Evolutionary conservation across 2,113 vertebrate species (phyloP).

Genomic region (Perccottus glenii): DNA sequence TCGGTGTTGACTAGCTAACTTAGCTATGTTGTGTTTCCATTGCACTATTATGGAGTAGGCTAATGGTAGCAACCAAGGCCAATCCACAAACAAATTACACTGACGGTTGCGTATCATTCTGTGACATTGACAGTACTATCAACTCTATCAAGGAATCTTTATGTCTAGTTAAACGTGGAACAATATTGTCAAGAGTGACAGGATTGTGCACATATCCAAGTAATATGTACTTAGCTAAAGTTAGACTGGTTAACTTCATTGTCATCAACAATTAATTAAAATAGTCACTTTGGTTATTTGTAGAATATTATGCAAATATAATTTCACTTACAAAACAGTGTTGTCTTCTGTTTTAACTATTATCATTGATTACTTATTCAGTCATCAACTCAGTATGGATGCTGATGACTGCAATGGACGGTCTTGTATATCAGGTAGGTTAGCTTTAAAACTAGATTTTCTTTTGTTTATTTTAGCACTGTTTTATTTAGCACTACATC

Average conservation of each 20-base stretch:
- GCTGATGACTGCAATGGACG: conserved; percentile 93
- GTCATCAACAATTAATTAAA: background rate
- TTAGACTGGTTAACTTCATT: conserved; percentile 12
- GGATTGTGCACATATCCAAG: conserved; percentile 2
- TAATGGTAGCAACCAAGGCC: conserved; percentile 68
- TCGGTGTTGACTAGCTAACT: conserved; percentile 50
- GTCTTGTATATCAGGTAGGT: conserved; percentile 88
- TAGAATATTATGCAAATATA: background rate
- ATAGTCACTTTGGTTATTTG: background rate
- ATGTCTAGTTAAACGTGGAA: background rate
- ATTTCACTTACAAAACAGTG: no score
- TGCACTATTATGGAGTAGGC: conserved; percentile 29
- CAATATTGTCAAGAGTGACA: conserved; percentile 17
- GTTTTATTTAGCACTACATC: no score
- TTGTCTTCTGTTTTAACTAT: background rate
- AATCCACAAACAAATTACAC: conserved; percentile 34
- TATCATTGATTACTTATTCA: background rate
- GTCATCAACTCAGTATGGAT: conserved; percentile 86
- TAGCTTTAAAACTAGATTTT: background rate
- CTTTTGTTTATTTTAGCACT: conserved; percentile 2
- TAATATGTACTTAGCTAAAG: conserved; percentile 17
- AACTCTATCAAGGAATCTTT: background rate
- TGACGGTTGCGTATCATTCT: conserved; percentile 7
- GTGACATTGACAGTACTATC: conserved; percentile 7
- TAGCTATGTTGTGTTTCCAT: conserved; percentile 45